Evolutionary conservation across 2,113 vertebrate species (phyloP).

Genomic region (Eurypyga helias): DNA sequence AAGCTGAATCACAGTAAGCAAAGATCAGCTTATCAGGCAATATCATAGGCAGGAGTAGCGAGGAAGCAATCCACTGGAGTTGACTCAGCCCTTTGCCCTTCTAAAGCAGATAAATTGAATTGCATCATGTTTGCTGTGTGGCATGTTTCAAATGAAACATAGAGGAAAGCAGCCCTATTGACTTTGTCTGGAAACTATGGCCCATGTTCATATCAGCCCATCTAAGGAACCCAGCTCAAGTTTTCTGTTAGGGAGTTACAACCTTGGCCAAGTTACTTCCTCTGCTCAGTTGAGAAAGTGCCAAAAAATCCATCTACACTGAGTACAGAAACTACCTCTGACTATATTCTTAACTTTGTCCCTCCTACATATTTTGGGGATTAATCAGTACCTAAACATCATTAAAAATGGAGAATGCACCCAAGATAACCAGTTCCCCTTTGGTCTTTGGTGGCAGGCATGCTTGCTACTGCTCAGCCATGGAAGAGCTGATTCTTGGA

Average conservation of each 20-base stretch:
- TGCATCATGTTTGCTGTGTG: not conserved
- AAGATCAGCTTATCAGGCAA: not conserved
- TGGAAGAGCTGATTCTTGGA: not conserved
- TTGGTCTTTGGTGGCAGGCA: not conserved
- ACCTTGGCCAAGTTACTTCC: not conserved
- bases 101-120: not conserved
- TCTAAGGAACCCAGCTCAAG: not conserved
- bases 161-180: not conserved
- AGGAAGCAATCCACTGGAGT: not conserved
- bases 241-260: not conserved
- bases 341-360: not conserved
- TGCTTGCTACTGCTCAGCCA: not conserved
- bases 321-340: not conserved
- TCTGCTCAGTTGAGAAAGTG: not conserved
- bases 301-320: not conserved
- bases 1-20: not conserved
- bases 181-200: not conserved
- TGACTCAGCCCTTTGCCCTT: not conserved
- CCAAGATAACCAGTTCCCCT: not conserved
- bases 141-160: not conserved
- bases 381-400: not conserved
- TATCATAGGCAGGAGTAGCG: not conserved
- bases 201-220: rapidly evolving
- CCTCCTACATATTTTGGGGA: not conserved
- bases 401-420: not conserved